These are phyloP conservation scores for Mantis religiosa DNA, from an alignment of 2,888 invertebrate species.

Conservation along the genomic window DNA sequence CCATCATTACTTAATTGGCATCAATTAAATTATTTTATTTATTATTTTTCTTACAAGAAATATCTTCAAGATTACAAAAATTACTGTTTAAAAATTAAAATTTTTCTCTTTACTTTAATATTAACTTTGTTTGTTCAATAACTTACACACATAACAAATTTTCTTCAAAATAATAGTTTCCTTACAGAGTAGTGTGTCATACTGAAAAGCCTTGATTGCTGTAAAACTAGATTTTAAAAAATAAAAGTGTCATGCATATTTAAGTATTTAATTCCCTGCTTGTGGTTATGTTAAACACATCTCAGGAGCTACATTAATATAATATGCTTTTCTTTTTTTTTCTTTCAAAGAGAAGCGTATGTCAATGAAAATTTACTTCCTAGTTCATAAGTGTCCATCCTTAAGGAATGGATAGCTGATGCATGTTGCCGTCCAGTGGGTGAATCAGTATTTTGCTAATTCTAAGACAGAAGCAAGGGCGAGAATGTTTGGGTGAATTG, in stretches of 20 bases:
- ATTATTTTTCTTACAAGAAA: not conserved
- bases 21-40: not conserved
- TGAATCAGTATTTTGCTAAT: constrained; percentile 5
- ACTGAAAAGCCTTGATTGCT: too few relatives aligned
- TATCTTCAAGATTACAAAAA: not conserved
- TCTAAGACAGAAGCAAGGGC: not conserved
- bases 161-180: too few relatives aligned
- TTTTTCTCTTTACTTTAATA: too few relatives aligned
- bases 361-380: not conserved
- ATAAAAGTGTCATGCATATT: not conserved
- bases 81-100: too few relatives aligned
- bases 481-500: constrained; percentile 15
- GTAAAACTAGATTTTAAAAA: not conserved
- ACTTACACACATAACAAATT: too few relatives aligned
- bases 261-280: not conserved
- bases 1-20: not conserved
- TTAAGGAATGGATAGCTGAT: not conserved
- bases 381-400: not conserved
- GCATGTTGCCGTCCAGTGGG: not conserved
- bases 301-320: not conserved
- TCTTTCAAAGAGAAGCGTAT: not conserved
- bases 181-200: too few relatives aligned
- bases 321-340: not conserved
- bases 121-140: too few relatives aligned
- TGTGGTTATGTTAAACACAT: not conserved